These are phyloP conservation scores for Helobdella robusta DNA, from an alignment of 2,888 invertebrate genomes.

Conservation along the genomic window DNA sequence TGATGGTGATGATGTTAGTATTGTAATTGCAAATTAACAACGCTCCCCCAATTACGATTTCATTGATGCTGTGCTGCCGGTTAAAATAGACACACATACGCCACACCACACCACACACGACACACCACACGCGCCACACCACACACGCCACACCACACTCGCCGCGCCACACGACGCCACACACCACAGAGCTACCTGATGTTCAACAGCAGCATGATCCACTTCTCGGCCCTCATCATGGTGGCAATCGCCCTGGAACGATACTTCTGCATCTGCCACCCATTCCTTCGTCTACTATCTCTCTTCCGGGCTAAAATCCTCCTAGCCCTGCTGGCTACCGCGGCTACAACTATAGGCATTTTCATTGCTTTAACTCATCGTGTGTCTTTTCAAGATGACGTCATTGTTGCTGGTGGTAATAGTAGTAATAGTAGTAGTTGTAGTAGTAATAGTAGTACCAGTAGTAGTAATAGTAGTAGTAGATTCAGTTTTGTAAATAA, in stretches of 20 bases:
- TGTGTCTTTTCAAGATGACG: conserved; percentile 34
- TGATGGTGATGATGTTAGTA: neutral
- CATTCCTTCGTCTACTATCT: conserved; percentile 43
- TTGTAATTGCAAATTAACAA: neutral
- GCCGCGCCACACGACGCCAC: too few relatives aligned
- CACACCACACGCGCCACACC: too few relatives aligned
- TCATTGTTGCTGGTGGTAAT: neutral
- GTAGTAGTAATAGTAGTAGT: neutral
- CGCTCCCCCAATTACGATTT: neutral
- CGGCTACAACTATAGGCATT: conserved; percentile 40
- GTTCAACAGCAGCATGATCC: conserved; percentile 41
- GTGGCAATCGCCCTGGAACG: conserved; percentile 39
- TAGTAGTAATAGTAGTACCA: neutral
- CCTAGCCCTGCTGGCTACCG: conserved; percentile 36
- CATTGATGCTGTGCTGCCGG: too few relatives aligned
- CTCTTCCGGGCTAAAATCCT: conserved; percentile 35
- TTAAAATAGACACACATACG: too few relatives aligned
- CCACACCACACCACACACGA: too few relatives aligned
- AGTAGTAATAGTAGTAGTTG: neutral
- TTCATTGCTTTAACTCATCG: conserved; percentile 29
- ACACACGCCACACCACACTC: too few relatives aligned
- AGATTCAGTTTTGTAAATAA: neutral
- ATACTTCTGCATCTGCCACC: conserved; percentile 44
- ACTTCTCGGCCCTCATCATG: conserved; percentile 44
- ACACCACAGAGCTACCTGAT: conserved; percentile 39